Base-by-base conservation (phyloP, 2,113 vertebrate genomes). In the Seriola quinqueradiata region DNA sequence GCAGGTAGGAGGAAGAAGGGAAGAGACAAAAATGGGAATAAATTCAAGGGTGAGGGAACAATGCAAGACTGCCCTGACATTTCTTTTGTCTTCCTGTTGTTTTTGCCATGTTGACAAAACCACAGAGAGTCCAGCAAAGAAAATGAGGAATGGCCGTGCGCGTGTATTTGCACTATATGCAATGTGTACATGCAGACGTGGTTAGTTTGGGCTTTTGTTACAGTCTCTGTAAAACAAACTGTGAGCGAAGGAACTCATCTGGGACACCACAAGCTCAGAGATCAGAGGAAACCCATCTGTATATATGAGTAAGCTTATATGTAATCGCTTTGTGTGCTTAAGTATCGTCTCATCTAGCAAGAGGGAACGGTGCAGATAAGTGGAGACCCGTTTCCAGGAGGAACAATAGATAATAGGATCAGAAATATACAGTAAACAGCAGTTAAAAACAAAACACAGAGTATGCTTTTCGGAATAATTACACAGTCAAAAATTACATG, bases 271-370 rank as follows among this genome's bases (percentile, higher is more conserved):
- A 5, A 87, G 78, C 86, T 64, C 52, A 36, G 70, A 87, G 87
- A 92, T 92, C 89, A 89, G 84, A 92, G 79, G 40, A 85, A 89
- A 93, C 77, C 79, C 92, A 83, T 91, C 90, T 90, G 90, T 89
- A 87, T 89, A 84, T 92, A 90, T 79, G 82, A 83, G 85, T 65
- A 85, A 87, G 91, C 87, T 89, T 88, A 87, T 70, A 84, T 74
- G 48, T 86, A 84, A 93, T 93, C 77, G 7, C 85, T 70, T 63
- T 87, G 88, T 85, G 84, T 90, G 85, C 87, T 91, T 86, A 81
- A 81, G 84, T 79, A 72, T 91, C 90, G 55, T 81, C 81, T 86
- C 79, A 75, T 79, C 81, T 36, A 60, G 76, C 87, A 66, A 28
- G 42, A 77, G 77, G 83, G 83, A 92, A 82, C 54, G 52, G 50